Percentiles rank a stretch among this genome's conserved stretches.
These are phyloP conservation scores for Girardia tigrina DNA, from an alignment of 2,888 invertebrate species.

Conservation along the genomic window DNA sequence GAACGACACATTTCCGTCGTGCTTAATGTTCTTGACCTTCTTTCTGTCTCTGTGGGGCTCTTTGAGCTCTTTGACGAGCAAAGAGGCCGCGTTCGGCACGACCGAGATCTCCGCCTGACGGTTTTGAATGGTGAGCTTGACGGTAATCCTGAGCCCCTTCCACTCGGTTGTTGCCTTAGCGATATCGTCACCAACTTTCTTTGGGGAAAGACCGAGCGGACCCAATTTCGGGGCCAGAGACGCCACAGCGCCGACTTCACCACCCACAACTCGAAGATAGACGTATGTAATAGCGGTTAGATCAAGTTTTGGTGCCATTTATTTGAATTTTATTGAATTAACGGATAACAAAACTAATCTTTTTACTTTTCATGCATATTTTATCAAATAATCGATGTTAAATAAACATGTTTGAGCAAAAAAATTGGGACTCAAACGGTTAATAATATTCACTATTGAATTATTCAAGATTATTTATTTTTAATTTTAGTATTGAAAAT, in stretches of 20 bases:
- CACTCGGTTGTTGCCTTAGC: slow-evolving; percentile 95
- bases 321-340: neutral
- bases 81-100: slow-evolving; percentile 88
- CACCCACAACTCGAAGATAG: slow-evolving; percentile 87
- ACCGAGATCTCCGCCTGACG: slow-evolving; percentile 88
- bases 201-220: slow-evolving; percentile 96
- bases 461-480: too few species aligned
- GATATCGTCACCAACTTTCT: slow-evolving; percentile 98
- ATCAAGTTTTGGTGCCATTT: slow-evolving; percentile 79
- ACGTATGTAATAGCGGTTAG: slow-evolving; percentile 92
- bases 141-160: slow-evolving; percentile 97
- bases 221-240: slow-evolving; percentile 98
- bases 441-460: too few species aligned
- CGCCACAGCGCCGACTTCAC: slow-evolving; percentile 97
- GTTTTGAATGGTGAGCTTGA: slow-evolving; percentile 78
- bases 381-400: too few species aligned
- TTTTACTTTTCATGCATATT: too few species aligned
- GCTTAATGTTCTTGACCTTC: slow-evolving; percentile 91
- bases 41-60: slow-evolving; percentile 96
- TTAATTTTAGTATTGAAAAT: too few species aligned
- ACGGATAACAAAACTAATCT: too few species aligned
- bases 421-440: too few species aligned
- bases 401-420: too few species aligned
- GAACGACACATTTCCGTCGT: slow-evolving; percentile 82
- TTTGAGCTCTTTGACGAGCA: slow-evolving; percentile 91